phyloP scores from a whole-genome alignment of 2,113 vertebrate genomes.

The Melierax canorus region DNA sequence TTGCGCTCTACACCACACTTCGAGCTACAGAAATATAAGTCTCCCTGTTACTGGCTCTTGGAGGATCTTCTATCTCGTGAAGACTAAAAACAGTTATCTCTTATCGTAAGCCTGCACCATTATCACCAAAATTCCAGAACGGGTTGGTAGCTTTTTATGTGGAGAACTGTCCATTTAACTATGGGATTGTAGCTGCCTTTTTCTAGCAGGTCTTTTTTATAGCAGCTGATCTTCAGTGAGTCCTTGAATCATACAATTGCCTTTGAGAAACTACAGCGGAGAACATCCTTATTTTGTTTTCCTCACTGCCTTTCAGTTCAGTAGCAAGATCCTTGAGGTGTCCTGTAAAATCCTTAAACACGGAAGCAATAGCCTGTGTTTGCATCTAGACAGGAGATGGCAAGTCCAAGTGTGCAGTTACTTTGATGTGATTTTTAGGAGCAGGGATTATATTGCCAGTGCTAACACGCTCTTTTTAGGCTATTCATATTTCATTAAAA shows the following conservation, averaged over 20 bases:
- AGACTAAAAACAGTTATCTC: background rate
- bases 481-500: background rate
- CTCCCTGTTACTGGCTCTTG: background rate
- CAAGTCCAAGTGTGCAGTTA: background rate
- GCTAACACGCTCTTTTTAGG: background rate
- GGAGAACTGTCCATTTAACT: background rate
- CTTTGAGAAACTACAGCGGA: background rate
- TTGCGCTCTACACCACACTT: background rate
- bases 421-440: background rate
- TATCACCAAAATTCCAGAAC: background rate
- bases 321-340: background rate
- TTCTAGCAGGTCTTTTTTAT: background rate
- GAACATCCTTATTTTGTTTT: background rate
- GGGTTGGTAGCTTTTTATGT: background rate
- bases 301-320: background rate
- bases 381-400: background rate
- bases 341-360: background rate
- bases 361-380: background rate
- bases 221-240: background rate
- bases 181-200: background rate
- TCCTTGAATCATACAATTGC: background rate
- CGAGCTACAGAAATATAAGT: background rate
- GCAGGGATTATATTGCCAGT: background rate
- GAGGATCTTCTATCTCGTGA: background rate
- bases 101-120: background rate